phyloP scores from a whole-genome alignment of 1,140 invertebrate genomes.

The Coenobita brevimanus region DNA sequence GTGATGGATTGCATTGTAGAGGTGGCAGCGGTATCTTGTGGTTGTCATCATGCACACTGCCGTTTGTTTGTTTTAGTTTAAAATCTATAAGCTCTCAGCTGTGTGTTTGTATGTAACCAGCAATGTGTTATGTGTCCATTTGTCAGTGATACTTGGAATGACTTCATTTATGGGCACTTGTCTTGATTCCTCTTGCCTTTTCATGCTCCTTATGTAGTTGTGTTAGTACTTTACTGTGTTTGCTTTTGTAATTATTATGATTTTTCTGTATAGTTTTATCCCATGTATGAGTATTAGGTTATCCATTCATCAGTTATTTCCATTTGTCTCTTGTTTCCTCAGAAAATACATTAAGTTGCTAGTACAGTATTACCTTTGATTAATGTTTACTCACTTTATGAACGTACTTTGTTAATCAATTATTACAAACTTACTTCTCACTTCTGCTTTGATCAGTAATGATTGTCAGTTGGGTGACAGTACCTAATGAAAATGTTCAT shows the following conservation, averaged over 20 bases:
- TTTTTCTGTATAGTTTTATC: conserved; percentile 32
- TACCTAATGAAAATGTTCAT: conserved; percentile 23
- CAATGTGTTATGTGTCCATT: conserved; percentile 6
- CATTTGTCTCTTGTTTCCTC: conserved; percentile 20
- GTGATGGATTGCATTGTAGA: conserved; percentile 40
- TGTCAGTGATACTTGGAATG: background rate
- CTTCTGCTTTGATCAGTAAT: conserved; percentile 35
- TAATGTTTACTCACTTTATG: conserved; percentile 23
- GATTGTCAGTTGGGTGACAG: conserved; percentile 22
- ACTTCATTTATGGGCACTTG: background rate
- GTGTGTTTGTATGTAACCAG: conserved; percentile 2
- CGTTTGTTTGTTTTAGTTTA: conserved; percentile 30
- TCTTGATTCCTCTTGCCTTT: conserved; percentile 11
- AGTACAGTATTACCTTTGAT: conserved; percentile 25
- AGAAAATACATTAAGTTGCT: conserved; percentile 38
- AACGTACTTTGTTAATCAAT: background rate
- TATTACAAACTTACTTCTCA: conserved; percentile 14
- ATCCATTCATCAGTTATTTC: conserved; percentile 19
- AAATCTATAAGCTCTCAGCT: conserved; percentile 18
- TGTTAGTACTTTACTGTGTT: conserved; percentile 12
- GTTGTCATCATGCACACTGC: background rate
- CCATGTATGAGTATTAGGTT: conserved; percentile 38
- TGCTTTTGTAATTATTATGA: conserved; percentile 22
- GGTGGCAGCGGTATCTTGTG: background rate
- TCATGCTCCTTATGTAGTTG: conserved; percentile 26